phyloP scores from a whole-genome alignment of 2,113 vertebrate genomes.

The Gymnogyps californianus region DNA sequence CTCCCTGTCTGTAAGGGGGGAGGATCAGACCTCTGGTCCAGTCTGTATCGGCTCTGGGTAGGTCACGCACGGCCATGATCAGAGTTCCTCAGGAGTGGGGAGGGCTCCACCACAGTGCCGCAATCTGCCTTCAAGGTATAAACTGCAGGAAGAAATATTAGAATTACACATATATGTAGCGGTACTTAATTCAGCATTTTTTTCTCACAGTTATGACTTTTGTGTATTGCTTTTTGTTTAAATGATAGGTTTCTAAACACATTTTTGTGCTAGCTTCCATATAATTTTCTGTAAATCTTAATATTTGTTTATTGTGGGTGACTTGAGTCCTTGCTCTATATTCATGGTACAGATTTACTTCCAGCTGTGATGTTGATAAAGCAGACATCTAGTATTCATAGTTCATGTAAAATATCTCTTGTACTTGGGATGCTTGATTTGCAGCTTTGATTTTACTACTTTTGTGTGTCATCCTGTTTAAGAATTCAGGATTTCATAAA shows the following conservation, averaged over 20 bases:
- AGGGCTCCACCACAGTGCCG: neutral
- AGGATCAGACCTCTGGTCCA: neutral
- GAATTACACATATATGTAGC: neutral
- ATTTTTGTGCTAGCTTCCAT: neutral
- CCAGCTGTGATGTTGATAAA: neutral
- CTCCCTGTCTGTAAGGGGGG: neutral
- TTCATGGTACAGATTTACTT: neutral
- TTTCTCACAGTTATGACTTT: neutral
- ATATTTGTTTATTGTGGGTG: neutral
- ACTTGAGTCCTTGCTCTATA: neutral
- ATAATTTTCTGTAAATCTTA: neutral
- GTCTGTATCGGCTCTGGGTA: fast-evolving
- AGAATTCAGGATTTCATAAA: neutral
- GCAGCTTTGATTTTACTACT: neutral
- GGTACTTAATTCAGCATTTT: neutral
- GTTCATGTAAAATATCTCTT: neutral
- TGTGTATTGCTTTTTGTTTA: neutral
- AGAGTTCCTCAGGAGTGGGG: neutral
- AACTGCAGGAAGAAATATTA: neutral
- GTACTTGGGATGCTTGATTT: neutral
- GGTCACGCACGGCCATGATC: fast-evolving
- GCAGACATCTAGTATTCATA: neutral
- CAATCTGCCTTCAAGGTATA: neutral
- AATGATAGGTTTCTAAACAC: neutral
- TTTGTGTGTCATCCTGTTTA: neutral